Base-by-base conservation (phyloP, 92 coral and sea anemone genomes). In the Epizoanthus ramosus region DNA sequence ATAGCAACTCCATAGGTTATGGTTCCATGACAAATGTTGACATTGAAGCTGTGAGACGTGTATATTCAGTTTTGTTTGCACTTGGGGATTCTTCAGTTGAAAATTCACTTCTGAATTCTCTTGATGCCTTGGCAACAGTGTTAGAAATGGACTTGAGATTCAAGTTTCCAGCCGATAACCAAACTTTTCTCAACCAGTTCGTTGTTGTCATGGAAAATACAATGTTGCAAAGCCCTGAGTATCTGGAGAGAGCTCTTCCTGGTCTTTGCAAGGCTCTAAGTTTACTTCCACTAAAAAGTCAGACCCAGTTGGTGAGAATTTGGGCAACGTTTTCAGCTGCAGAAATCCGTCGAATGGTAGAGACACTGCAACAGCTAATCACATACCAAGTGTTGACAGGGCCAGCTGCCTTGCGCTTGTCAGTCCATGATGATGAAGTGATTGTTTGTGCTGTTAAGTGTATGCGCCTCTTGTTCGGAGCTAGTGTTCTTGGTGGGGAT, bases 321-420 rank as follows among this genome's bases (percentile, higher is more conserved):
- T 97, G 99, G 99, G 87, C 92, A 28, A 37, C 84, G 28, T 95
- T 83, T 79, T 71, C 90, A 53, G 84, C 87, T 24, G 91, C 88
- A 70, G 82, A 86, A 74, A 85, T 97, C 59, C 89, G 91, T 22
- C 92, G 87, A 67, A 94, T 90, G 95, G 91, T 97, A 2, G 97
- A 97, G 85, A 94, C 87, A 1, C 85, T 97, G 19, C 99, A 97
- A 75, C 99, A 94, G 66, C 85, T 97, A 15, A 87, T 97, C 14
- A 97, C 99, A 56, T 91, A 90, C 84, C 93, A 93, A 39, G 98
- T 97, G n/a, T 84, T 97, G 52, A 91, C 95, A 50, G 99, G 99
- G 10, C 97, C 99, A 8, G 87, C 95, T 23, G 84, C 75, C 45
- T 80, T 85, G 25, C 59, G 45, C 14, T 23, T 83, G 5, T 84